Conservation (phyloP, 2,888 invertebrate species). For the Cantharis flavilabris region DNA sequence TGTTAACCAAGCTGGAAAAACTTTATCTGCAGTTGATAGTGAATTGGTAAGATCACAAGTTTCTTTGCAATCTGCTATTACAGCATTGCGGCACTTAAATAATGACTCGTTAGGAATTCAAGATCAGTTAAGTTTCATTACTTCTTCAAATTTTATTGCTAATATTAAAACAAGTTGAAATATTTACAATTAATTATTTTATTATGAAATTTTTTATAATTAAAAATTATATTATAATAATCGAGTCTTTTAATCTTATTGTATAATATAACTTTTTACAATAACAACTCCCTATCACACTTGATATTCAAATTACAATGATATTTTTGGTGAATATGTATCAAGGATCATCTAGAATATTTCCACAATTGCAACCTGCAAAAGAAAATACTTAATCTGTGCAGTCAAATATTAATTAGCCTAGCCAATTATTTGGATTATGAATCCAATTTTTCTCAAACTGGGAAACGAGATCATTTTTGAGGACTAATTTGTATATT, state of each 20-base stretch:
- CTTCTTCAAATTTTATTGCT: slow-evolving; percentile 49
- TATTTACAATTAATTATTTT: neutral
- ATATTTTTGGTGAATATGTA: neutral
- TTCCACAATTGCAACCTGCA: neutral
- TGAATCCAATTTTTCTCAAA: no score
- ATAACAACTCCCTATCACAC: neutral
- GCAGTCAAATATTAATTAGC: no score
- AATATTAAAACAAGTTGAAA: slow-evolving; percentile 39
- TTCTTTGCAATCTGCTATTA: slow-evolving; percentile 50
- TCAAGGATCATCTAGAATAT: neutral
- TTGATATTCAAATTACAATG: neutral
- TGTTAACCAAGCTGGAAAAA: slow-evolving; percentile 45
- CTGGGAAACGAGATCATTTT: no score
- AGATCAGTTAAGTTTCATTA: slow-evolving; percentile 47
- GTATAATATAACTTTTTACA: neutral
- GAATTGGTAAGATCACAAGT: slow-evolving; percentile 51
- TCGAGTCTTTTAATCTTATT: neutral
- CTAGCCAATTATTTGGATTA: no score
- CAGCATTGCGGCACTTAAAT: slow-evolving; percentile 47
- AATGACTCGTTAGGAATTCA: slow-evolving; percentile 46
- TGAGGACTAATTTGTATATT: no score
- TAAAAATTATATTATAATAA: neutral
- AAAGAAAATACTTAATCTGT: no score
- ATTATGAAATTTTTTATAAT: neutral
- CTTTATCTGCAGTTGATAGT: slow-evolving; percentile 46